A percentile compares a stretch with the other conserved stretches of the same genome.
These are phyloP conservation scores for Caenorhabditis imperialis DNA, from an alignment of 2,888 invertebrate species.

Conservation along the genomic window DNA sequence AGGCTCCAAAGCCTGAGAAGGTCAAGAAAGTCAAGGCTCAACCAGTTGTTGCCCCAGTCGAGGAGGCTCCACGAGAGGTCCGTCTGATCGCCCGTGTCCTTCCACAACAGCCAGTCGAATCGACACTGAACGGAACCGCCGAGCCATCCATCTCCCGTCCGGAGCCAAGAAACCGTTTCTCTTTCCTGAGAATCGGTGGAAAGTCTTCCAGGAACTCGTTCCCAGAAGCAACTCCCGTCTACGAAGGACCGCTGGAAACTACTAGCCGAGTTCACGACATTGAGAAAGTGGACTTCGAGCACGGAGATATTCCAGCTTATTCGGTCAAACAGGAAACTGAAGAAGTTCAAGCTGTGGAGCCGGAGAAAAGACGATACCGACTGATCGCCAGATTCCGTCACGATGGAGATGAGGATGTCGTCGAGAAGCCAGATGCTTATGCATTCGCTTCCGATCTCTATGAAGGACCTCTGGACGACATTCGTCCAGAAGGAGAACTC, in stretches of 20 bases:
- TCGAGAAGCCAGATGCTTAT: slow-evolving; percentile 44
- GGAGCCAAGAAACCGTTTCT: neutral
- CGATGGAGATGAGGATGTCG: slow-evolving; percentile 58
- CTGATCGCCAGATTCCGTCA: slow-evolving; percentile 45
- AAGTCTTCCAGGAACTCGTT: neutral
- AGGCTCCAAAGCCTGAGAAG: neutral
- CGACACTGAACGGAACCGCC: neutral
- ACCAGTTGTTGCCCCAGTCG: neutral
- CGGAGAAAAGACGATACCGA: slow-evolving; percentile 16
- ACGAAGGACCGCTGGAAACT: slow-evolving; percentile 33
- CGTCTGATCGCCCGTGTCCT: slow-evolving; percentile 20
- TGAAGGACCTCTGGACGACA: slow-evolving; percentile 54
- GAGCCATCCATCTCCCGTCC: neutral
- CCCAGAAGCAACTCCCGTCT: neutral
- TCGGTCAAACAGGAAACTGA: slow-evolving; percentile 10
- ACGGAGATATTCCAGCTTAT: slow-evolving; percentile 4
- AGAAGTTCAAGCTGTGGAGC: neutral
- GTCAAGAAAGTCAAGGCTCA: neutral
- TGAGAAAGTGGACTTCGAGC: slow-evolving; percentile 27
- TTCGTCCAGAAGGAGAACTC: slow-evolving; percentile 31
- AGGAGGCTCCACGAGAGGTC: neutral
- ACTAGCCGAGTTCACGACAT: slow-evolving; percentile 21
- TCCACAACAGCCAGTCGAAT: neutral
- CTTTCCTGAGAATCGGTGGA: too few species aligned
- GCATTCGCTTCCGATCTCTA: slow-evolving; percentile 21